A percentile compares a stretch with the other conserved stretches of the same genome.
Evolutionary conservation across 1,140 invertebrate genomes (phyloP).

Genomic region (Ceratosolen fusciceps): DNA sequence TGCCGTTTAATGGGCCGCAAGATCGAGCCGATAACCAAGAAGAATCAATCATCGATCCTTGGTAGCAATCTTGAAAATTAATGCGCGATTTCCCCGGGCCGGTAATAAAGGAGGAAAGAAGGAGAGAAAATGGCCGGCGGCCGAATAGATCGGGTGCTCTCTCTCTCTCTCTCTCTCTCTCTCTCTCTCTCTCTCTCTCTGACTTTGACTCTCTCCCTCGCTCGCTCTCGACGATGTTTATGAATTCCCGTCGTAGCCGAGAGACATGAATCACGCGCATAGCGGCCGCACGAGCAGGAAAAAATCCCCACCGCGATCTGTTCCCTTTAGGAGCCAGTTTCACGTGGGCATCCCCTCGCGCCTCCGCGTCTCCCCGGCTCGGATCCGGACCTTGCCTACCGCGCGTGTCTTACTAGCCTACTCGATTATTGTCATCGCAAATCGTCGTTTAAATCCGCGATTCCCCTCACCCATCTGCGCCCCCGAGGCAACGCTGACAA

Average conservation of each 20-base stretch:
- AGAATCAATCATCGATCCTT: neutral
- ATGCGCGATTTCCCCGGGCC: neutral
- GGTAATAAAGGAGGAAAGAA: neutral
- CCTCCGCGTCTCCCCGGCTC: neutral
- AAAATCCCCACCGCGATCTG: neutral
- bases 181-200: conserved; percentile 9
- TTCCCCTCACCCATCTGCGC: neutral
- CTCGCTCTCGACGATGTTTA: conserved; percentile 21
- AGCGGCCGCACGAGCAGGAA: neutral
- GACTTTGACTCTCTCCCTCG: neutral
- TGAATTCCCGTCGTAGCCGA: conserved; percentile 24
- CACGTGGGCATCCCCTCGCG: neutral
- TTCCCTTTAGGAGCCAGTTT: neutral
- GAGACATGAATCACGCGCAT: conserved; percentile 31
- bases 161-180: neutral
- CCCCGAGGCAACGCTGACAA: neutral
- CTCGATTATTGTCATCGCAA: conserved; percentile 19
- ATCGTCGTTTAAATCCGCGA: conserved; percentile 7
- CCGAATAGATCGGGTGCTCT: neutral
- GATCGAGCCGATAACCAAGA: neutral
- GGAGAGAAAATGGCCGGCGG: neutral
- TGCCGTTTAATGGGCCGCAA: neutral
- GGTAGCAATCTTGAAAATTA: neutral
- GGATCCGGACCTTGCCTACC: no score
- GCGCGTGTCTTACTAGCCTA: neutral